Conservation (phyloP, 2,113 vertebrate species). For the Paramormyrops kingsleyae region DNA sequence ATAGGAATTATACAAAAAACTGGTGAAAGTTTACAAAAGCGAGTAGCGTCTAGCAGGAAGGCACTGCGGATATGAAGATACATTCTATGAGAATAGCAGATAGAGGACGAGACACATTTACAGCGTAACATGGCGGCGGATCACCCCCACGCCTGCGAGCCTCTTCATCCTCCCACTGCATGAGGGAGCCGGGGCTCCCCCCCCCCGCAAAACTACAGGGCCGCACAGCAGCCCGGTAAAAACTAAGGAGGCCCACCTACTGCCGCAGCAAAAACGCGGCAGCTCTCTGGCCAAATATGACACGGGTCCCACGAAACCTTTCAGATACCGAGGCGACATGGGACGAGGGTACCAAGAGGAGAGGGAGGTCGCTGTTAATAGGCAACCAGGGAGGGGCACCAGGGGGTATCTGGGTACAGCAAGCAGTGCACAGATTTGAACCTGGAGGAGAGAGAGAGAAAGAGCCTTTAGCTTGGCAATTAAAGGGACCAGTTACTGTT, state of each 20-base stretch:
- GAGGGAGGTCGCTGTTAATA: conserved; percentile 53
- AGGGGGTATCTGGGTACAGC: conserved; percentile 83
- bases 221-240: conserved; percentile 88
- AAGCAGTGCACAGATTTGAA: conserved; percentile 87
- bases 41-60: conserved; percentile 51
- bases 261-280: conserved; percentile 63
- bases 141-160: conserved; percentile 57
- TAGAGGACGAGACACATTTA: conserved; percentile 59
- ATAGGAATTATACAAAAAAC: conserved; percentile 4
- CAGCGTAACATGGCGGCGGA: conserved; percentile 53
- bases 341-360: conserved; percentile 56
- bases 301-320: conserved; percentile 62
- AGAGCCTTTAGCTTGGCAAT: conserved; percentile 43
- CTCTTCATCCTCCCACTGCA: conserved; percentile 23
- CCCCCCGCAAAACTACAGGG: conserved; percentile 50
- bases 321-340: conserved; percentile 65
- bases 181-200: conserved; percentile 39
- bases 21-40: conserved; percentile 22
- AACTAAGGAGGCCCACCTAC: conserved; percentile 59
- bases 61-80: conserved; percentile 48
- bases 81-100: conserved; percentile 76
- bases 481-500: conserved; percentile 42
- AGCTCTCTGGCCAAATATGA: conserved; percentile 54
- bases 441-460: conserved; percentile 49
- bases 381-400: conserved; percentile 67